These are phyloP conservation scores for Ophion ellenae DNA, from an alignment of 2,888 invertebrate genomes.

Conservation along the genomic window DNA sequence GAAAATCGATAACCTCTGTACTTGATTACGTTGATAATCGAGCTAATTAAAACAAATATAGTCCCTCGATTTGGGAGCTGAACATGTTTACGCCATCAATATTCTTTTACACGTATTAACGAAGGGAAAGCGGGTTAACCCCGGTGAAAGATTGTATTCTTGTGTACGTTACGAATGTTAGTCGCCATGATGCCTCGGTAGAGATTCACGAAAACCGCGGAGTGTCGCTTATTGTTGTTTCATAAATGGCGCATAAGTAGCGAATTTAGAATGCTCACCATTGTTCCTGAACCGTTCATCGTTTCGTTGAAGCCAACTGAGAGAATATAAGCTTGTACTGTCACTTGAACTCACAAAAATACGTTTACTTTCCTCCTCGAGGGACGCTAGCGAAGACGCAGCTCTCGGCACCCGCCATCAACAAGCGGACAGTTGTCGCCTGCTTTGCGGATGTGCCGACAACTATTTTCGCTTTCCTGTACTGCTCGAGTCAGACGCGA, in stretches of 20 bases:
- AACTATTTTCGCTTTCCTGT: slow-evolving; percentile 28
- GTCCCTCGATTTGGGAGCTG: not conserved
- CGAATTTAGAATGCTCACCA: slow-evolving; percentile 74
- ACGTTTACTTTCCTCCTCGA: slow-evolving; percentile 11
- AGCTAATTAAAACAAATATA: not conserved
- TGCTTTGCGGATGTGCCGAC: slow-evolving; percentile 69
- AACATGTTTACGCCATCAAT: not conserved
- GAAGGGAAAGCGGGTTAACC: not conserved
- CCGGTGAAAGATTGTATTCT: slow-evolving; percentile 21
- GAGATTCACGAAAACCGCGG: not conserved
- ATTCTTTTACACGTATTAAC: not conserved
- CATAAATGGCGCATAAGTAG: not conserved
- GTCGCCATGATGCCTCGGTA: slow-evolving; percentile 69
- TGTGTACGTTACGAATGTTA: slow-evolving; percentile 13
- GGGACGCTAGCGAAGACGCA: slow-evolving; percentile 39
- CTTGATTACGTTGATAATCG: not conserved
- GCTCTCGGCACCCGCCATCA: slow-evolving; percentile 40
- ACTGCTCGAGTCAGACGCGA: slow-evolving; percentile 17
- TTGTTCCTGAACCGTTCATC: slow-evolving; percentile 82
- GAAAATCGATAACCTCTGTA: slow-evolving; percentile 61
- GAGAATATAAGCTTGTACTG: slow-evolving; percentile 49
- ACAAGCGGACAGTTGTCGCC: slow-evolving; percentile 57
- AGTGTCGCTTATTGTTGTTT: slow-evolving; percentile 18
- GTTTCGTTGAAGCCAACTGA: slow-evolving; percentile 62
- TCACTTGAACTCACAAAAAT: slow-evolving; percentile 34